Percentiles rank a stretch among this genome's conserved stretches.
phyloP scores from a whole-genome alignment of 2,797 vertebrate species.

The Fistularia commersonii region DNA sequence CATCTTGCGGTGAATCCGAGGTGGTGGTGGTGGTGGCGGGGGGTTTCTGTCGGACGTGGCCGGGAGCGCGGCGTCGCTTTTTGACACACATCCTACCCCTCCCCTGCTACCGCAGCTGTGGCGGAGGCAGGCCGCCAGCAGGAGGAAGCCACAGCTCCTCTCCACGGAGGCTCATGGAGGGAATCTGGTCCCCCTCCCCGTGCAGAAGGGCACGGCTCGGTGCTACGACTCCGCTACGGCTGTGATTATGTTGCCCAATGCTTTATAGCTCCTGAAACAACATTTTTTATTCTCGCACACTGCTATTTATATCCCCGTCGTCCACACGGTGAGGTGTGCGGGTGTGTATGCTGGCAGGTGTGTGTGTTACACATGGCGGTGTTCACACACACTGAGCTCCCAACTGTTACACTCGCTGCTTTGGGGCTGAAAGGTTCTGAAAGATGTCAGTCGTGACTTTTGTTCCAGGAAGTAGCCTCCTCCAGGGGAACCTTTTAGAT shows the following conservation, averaged over 20 bases:
- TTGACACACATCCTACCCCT: conserved; percentile 41
- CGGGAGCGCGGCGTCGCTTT: conserved; percentile 60
- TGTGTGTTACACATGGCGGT: conserved; percentile 20
- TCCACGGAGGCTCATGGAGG: conserved; percentile 22
- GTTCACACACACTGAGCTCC: conserved; percentile 2
- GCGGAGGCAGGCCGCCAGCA: conserved; percentile 44
- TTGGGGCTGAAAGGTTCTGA: neutral
- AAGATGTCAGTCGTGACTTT: too few relatives aligned
- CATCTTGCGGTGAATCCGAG: conserved; percentile 65
- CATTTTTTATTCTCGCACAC: conserved; percentile 10
- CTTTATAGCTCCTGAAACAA: conserved; percentile 12
- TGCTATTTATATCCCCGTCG: conserved; percentile 18
- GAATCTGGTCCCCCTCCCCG: conserved; percentile 12
- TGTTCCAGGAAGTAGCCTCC: too few relatives aligned
- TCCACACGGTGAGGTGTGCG: conserved; percentile 14
- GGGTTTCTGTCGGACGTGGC: conserved; percentile 46
- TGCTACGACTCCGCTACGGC: conserved; percentile 17
- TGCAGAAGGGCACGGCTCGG: conserved; percentile 17
- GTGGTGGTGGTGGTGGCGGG: conserved; percentile 47
- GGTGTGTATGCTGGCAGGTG: conserved; percentile 30
- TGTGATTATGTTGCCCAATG: conserved; percentile 11
- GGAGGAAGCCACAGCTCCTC: conserved; percentile 35
- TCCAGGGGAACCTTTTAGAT: too few relatives aligned
- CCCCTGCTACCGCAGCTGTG: conserved; percentile 45
- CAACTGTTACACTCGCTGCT: neutral